These are phyloP conservation scores for Peromyscus aztecus DNA, from an alignment of 2,797 vertebrate species.

Conservation along the genomic window DNA sequence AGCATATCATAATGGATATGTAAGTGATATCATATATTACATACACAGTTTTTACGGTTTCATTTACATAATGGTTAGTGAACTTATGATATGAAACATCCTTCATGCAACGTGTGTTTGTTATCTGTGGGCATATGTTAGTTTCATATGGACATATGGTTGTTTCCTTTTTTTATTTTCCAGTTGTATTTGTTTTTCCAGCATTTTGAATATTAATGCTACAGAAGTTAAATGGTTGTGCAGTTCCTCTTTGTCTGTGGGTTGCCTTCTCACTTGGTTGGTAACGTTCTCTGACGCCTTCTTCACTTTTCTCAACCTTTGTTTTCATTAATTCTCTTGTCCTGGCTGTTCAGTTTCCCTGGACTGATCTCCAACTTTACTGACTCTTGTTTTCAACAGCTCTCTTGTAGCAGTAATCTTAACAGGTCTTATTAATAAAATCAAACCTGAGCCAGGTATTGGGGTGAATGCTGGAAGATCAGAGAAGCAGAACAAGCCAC, in stretches of 20 bases:
- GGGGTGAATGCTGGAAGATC: too few relatives aligned
- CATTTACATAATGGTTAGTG: neutral
- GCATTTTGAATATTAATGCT: neutral
- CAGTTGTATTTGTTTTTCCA: neutral
- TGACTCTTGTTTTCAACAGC: too few relatives aligned
- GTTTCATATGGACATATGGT: neutral
- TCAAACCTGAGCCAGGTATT: too few relatives aligned
- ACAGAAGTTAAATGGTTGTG: neutral
- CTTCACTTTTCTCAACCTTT: neutral
- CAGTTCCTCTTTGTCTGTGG: neutral
- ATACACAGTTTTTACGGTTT: neutral
- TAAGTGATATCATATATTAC: neutral
- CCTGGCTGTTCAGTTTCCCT: neutral
- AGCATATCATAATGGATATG: neutral
- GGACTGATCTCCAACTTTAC: too few relatives aligned
- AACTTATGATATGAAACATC: neutral
- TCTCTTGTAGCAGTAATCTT: too few relatives aligned
- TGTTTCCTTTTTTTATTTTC: neutral
- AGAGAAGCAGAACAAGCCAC: too few relatives aligned
- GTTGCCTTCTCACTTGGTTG: neutral
- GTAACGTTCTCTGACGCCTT: neutral
- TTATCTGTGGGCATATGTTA: neutral
- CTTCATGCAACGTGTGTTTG: neutral
- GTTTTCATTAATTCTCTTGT: neutral
- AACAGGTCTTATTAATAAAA: too few relatives aligned